Conservation (phyloP, 2,888 invertebrate species). For the Hylaea fasciaria region DNA sequence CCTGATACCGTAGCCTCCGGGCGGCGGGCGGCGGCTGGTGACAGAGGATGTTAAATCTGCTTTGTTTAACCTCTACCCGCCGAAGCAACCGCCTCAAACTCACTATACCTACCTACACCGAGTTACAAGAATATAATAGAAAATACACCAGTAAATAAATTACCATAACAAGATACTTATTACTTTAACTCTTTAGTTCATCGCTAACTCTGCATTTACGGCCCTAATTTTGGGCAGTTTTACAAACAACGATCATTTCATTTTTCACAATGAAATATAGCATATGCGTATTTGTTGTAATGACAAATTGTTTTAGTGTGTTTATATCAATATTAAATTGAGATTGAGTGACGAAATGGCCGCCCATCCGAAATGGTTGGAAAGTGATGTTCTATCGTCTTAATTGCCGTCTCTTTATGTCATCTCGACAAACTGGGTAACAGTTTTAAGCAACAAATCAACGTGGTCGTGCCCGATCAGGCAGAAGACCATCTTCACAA, state of each 20-base stretch:
- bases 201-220: too few relatives aligned
- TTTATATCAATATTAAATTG: too few relatives aligned
- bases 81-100: background rate
- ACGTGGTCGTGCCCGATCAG: constrained; percentile 50
- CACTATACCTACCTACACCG: background rate
- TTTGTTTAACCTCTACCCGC: constrained; percentile 46
- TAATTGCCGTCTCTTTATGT: constrained; percentile 34
- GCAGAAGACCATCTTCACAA: constrained; percentile 62
- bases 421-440: constrained; percentile 39
- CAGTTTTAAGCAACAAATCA: constrained; percentile 52
- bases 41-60: constrained; percentile 57
- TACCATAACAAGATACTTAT: too few relatives aligned
- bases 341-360: too few relatives aligned
- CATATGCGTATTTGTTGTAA: too few relatives aligned
- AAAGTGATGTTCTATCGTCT: background rate
- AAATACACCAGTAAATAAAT: constrained; percentile 8
- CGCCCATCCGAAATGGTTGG: too few relatives aligned
- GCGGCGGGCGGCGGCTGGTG: constrained; percentile 34
- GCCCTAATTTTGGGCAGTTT: too few relatives aligned
- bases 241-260: too few relatives aligned
- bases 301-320: too few relatives aligned
- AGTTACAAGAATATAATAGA: background rate
- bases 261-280: too few relatives aligned
- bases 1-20: constrained; percentile 37
- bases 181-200: too few relatives aligned